phyloP scores from a whole-genome alignment of 2,888 invertebrate species.

The Lasioglossum leucozonium region DNA sequence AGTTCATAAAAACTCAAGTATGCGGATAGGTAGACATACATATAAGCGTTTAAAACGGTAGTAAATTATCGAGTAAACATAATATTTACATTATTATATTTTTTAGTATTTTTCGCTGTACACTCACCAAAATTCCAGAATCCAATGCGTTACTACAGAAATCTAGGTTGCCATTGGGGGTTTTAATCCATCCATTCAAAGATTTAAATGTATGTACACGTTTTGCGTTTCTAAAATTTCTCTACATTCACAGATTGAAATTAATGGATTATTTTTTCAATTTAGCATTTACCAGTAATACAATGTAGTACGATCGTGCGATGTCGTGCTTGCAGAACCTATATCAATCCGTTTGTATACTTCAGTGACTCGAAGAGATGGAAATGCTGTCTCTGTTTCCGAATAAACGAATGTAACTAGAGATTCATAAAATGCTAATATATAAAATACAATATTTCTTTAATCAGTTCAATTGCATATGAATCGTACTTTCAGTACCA shows the following conservation, averaged over 20 bases:
- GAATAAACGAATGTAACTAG: constrained; percentile 97
- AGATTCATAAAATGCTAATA: constrained; percentile 4
- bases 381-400: constrained; percentile 99
- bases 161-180: constrained; percentile 96
- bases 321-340: constrained; percentile 98
- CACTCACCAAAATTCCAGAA: constrained; percentile 97
- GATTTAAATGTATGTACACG: constrained; percentile 93
- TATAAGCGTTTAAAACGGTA: too few species aligned
- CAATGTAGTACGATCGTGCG: constrained; percentile 98
- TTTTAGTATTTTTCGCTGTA: constrained; percentile 95
- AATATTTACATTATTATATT: neutral
- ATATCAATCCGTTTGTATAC: constrained; percentile 99
- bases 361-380: constrained; percentile 98
- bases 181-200: constrained; percentile 99
- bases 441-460: neutral
- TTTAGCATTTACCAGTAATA: constrained; percentile 96
- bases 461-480: neutral
- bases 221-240: neutral
- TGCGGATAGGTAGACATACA: neutral
- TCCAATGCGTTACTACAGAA: constrained; percentile 96
- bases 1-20: neutral
- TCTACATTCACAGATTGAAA: neutral
- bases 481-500: constrained; percentile 89
- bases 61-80: too few species aligned
- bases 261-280: neutral